phyloP scores from a whole-genome alignment of 2,888 invertebrate species.

The Hoplodrina ambigua region DNA sequence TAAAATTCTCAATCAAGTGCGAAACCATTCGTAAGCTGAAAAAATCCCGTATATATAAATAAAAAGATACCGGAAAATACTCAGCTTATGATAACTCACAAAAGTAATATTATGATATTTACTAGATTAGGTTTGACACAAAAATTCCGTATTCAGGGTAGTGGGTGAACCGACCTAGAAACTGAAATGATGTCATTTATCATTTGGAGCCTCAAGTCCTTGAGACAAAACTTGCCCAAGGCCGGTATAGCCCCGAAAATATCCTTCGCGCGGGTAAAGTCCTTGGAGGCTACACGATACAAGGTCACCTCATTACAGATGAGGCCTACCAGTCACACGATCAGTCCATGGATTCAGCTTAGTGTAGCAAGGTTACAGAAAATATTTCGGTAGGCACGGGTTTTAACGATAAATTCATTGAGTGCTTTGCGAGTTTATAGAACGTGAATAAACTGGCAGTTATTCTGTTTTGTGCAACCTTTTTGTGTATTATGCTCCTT shows the following conservation, averaged over 20 bases:
- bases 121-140: constrained; percentile 58
- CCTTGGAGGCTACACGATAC: constrained; percentile 73
- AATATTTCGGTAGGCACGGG: constrained; percentile 65
- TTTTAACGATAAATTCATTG: constrained; percentile 59
- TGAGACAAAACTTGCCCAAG: constrained; percentile 83
- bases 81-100: constrained; percentile 10
- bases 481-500: constrained; percentile 1
- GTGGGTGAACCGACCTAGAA: constrained; percentile 80
- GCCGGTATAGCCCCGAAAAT: constrained; percentile 79
- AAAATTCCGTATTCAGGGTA: constrained; percentile 79
- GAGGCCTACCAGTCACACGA: constrained; percentile 73
- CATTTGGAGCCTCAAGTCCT: constrained; percentile 78
- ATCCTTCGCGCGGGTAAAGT: constrained; percentile 76
- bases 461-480: constrained; percentile 19
- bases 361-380: constrained; percentile 75
- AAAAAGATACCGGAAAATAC: constrained; percentile 19
- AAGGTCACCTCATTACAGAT: constrained; percentile 77
- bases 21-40: not conserved
- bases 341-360: constrained; percentile 71
- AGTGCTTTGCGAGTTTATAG: constrained; percentile 44
- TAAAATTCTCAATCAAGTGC: not conserved
- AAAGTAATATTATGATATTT: constrained; percentile 41
- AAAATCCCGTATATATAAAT: not conserved
- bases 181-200: constrained; percentile 84
- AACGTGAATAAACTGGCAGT: constrained; percentile 48